Conservation (phyloP, 2,797 vertebrate genomes). For the Crypturellus tataupa region DNA sequence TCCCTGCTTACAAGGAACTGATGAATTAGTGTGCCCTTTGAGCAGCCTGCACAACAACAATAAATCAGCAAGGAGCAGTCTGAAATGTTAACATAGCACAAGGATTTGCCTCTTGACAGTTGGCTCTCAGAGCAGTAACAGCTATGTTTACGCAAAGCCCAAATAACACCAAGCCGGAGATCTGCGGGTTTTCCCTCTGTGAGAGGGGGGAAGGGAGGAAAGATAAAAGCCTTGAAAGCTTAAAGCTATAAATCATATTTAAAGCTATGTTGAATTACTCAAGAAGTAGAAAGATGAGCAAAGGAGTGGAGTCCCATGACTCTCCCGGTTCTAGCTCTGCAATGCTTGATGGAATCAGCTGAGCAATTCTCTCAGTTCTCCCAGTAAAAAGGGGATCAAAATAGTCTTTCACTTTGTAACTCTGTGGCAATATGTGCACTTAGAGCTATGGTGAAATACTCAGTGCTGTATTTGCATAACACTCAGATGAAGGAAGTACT, state of each 20-base stretch:
- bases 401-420: not conserved
- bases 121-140: not conserved
- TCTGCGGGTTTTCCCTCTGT: not conserved
- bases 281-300: not conserved
- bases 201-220: not conserved
- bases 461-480: not conserved
- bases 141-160: not conserved
- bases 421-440: not conserved
- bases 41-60: not conserved
- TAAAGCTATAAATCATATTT: not conserved
- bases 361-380: not conserved
- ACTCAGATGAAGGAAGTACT: not conserved
- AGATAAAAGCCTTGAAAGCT: not conserved
- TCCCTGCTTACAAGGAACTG: not conserved
- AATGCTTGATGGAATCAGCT: not conserved
- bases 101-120: not conserved
- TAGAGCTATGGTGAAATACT: not conserved
- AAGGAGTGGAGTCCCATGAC: not conserved
- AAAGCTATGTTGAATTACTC: not conserved
- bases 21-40: not conserved
- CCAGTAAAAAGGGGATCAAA: not conserved
- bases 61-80: slow-evolving; percentile 2
- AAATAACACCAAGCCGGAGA: not conserved
- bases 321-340: not conserved
- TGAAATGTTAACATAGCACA: not conserved